phyloP scores from a whole-genome alignment of 2,797 vertebrate genomes.

The Cheirogaleus major region DNA sequence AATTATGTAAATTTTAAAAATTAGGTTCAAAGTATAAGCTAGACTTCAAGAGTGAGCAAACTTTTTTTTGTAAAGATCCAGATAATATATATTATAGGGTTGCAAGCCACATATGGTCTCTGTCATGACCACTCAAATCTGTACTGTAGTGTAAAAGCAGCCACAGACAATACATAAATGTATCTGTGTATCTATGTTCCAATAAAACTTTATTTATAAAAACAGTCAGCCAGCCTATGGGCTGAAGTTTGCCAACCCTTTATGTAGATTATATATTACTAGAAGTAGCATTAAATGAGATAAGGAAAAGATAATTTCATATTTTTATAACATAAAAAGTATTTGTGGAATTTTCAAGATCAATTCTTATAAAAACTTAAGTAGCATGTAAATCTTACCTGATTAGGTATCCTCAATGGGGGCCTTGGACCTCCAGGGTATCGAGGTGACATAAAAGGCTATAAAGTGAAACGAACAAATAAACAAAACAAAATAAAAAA shows the following conservation, averaged over 20 bases:
- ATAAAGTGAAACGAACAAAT: constrained; percentile 63
- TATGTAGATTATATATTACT: not conserved
- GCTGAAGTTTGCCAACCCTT: not conserved
- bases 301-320: not conserved
- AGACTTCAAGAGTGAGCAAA: not conserved
- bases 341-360: not conserved
- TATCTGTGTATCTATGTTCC: not conserved
- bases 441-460: constrained; percentile 99
- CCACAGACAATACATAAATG: not conserved
- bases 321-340: constrained; percentile 16
- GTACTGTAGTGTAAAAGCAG: not conserved
- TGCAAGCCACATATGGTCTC: not conserved
- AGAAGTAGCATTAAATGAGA: not conserved
- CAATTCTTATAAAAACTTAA: not conserved
- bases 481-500: constrained; percentile 54
- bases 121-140: not conserved
- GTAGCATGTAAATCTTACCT: constrained; percentile 87
- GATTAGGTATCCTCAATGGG: constrained; percentile 97
- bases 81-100: not conserved
- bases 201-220: constrained; percentile 9
- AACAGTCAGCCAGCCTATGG: not conserved
- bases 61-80: not conserved
- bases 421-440: constrained; percentile 97
- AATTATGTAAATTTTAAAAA: not conserved
- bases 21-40: not conserved